Evolutionary conservation across 2,113 vertebrate genomes (phyloP).

Genomic region (Steatornis caripensis): DNA sequence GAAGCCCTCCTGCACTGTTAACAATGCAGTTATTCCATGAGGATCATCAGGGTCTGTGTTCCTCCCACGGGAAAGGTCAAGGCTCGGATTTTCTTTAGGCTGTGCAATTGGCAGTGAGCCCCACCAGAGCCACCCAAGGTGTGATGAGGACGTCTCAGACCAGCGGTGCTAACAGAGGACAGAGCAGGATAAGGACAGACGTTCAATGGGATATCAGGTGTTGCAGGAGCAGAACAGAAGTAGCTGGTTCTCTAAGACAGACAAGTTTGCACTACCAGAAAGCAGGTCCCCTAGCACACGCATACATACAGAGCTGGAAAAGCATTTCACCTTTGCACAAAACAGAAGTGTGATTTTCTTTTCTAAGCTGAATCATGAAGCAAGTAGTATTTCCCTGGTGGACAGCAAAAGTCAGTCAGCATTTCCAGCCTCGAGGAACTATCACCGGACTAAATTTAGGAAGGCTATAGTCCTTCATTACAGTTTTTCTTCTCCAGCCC

Average conservation of each 20-base stretch:
- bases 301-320: not conserved
- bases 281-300: not conserved
- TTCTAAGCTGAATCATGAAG: not conserved
- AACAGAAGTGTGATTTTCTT: not conserved
- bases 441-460: not conserved
- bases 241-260: not conserved
- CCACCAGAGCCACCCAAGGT: not conserved
- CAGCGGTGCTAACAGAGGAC: not conserved
- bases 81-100: not conserved
- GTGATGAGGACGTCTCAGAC: not conserved
- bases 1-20: not conserved
- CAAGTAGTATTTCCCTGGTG: not conserved
- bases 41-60: not conserved
- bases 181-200: not conserved
- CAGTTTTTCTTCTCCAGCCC: not conserved
- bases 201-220: not conserved
- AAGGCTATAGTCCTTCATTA: not conserved
- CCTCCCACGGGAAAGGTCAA: not conserved
- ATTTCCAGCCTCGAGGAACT: not conserved
- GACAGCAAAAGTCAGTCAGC: not conserved
- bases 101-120: not conserved
- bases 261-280: not conserved
- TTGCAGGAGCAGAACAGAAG: not conserved
- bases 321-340: not conserved
- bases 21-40: not conserved